Percentiles rank a stretch among this genome's conserved stretches.
Conservation (phyloP, 2,888 invertebrate species). For the Hirtodrosophila duncani region DNA sequence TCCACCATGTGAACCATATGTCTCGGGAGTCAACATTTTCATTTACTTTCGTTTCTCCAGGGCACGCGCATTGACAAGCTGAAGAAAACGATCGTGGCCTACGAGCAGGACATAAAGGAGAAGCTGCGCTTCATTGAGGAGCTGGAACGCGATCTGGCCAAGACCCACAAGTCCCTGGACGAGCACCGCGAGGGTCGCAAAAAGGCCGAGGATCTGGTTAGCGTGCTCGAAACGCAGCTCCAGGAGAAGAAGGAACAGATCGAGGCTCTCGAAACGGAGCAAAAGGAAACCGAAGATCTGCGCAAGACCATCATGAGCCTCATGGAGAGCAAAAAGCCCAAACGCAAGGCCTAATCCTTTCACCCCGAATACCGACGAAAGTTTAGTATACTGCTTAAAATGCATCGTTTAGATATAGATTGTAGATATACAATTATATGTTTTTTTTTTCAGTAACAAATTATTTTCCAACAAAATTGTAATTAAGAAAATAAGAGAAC, state of each 20-base stretch:
- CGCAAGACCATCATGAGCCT: slow-evolving; percentile 77
- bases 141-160: slow-evolving; percentile 71
- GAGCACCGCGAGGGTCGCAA: slow-evolving; percentile 75
- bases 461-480: too few species aligned
- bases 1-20: too few species aligned
- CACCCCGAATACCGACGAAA: too few species aligned
- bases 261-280: slow-evolving; percentile 72
- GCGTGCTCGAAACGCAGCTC: slow-evolving; percentile 74
- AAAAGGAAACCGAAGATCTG: slow-evolving; percentile 77
- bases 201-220: slow-evolving; percentile 75
- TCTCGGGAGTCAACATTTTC: too few species aligned
- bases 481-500: too few species aligned
- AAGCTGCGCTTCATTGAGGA: slow-evolving; percentile 73
- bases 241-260: slow-evolving; percentile 76
- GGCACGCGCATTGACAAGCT: slow-evolving; percentile 73
- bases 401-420: too few species aligned
- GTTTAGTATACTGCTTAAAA: too few species aligned
- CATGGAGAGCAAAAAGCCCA: slow-evolving; percentile 78
- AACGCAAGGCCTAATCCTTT: slow-evolving; percentile 57
- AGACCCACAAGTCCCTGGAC: slow-evolving; percentile 72
- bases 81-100: slow-evolving; percentile 74
- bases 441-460: too few species aligned
- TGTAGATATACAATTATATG: too few species aligned
- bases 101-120: slow-evolving; percentile 74
- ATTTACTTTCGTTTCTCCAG: slow-evolving; percentile 21